These are phyloP conservation scores for Porites lutea DNA, from an alignment of 64 coral and sea anemone species.

Conservation along the genomic window DNA sequence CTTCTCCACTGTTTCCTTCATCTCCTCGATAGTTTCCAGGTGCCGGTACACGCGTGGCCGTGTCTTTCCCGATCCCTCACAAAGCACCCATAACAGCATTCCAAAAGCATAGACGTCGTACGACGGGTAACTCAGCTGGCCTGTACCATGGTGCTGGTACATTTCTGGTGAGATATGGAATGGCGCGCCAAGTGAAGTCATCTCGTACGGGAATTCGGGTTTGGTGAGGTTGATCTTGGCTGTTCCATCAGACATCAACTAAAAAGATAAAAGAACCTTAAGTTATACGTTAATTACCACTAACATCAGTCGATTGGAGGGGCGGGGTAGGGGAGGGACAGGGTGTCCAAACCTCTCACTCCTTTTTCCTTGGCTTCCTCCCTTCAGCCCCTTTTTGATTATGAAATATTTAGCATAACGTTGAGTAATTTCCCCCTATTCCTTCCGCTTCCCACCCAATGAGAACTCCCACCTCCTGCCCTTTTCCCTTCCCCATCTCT, in stretches of 20 bases:
- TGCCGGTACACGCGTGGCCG: constrained; percentile 28
- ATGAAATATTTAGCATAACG: too few relatives aligned
- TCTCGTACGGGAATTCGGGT: constrained; percentile 62
- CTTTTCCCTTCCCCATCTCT: too few relatives aligned
- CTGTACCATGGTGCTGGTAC: constrained; percentile 19
- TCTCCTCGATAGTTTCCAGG: neutral
- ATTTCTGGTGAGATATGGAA: constrained; percentile 79
- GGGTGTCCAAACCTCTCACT: too few relatives aligned
- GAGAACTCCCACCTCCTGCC: too few relatives aligned
- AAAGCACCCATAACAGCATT: constrained; percentile 61
- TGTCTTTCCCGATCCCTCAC: constrained; percentile 37
- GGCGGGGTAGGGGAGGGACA: too few relatives aligned
- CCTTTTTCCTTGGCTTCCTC: too few relatives aligned
- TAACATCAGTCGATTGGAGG: neutral
- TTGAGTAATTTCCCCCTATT: too few relatives aligned
- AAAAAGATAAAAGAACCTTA: too few relatives aligned
- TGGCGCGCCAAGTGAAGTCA: constrained; percentile 42
- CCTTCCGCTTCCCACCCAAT: too few relatives aligned
- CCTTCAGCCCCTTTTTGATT: too few relatives aligned
- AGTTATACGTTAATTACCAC: neutral
- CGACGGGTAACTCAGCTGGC: neutral
- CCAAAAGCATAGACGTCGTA: constrained; percentile 77
- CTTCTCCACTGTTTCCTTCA: constrained; percentile 5
- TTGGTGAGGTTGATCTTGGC: constrained; percentile 74
- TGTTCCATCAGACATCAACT: constrained; percentile 52